These are phyloP conservation scores for Protonibea diacanthus DNA, from an alignment of 2,797 vertebrate genomes.

Conservation along the genomic window DNA sequence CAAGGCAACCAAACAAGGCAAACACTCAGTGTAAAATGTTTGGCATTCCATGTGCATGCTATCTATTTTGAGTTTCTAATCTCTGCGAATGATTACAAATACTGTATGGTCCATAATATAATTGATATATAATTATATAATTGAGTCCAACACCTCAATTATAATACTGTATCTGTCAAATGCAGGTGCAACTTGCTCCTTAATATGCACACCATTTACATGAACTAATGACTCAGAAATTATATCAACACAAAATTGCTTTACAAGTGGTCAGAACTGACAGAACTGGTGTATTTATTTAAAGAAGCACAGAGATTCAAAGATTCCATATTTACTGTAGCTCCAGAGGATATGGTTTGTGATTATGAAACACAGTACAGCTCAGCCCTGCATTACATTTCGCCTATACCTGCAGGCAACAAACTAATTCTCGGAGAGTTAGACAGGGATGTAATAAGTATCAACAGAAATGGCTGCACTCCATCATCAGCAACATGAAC, in stretches of 20 bases:
- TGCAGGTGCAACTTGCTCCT: not conserved
- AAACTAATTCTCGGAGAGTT: not conserved
- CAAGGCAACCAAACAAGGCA: not conserved
- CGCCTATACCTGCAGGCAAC: not conserved
- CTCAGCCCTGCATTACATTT: not conserved
- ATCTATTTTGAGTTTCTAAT: not conserved
- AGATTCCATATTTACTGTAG: not conserved
- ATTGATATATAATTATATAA: too few species aligned
- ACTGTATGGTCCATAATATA: not conserved
- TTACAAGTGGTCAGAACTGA: not conserved
- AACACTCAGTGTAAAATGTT: not conserved
- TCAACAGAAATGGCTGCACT: not conserved
- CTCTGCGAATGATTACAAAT: not conserved
- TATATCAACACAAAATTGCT: not conserved
- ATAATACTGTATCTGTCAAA: slow-evolving; percentile 9
- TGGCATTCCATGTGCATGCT: not conserved
- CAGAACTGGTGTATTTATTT: not conserved
- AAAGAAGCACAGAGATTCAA: not conserved
- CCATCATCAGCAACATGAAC: not conserved
- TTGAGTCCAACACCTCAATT: not conserved
- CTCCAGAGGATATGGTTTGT: not conserved
- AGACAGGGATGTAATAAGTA: not conserved
- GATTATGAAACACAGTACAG: slow-evolving; percentile 1
- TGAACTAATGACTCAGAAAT: slow-evolving; percentile 23
- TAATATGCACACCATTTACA: slow-evolving; percentile 5